Conservation (phyloP, 2,888 invertebrate species). For the Aspidiotus destructor region DNA sequence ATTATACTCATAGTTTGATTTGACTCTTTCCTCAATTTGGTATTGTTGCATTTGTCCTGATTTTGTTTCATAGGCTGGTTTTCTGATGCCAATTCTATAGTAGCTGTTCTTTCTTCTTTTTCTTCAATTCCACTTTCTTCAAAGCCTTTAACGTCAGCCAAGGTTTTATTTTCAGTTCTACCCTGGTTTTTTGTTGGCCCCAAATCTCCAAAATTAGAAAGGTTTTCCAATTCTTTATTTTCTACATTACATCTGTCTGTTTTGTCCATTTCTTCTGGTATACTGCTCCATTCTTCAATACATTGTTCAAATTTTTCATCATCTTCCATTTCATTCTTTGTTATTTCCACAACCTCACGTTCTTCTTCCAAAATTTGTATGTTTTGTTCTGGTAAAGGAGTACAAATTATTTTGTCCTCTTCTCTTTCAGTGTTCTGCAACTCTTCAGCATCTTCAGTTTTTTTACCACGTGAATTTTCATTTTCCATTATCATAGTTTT, state of each 20-base stretch:
- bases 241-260: too few species aligned
- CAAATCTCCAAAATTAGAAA: too few species aligned
- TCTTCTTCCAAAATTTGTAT: not conserved
- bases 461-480: conserved; percentile 14
- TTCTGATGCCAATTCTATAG: not conserved
- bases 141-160: not conserved
- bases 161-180: too few species aligned
- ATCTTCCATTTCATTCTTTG: not conserved
- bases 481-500: conserved; percentile 20
- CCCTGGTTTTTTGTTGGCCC: too few species aligned
- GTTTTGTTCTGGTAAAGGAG: too few species aligned
- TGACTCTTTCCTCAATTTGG: conserved; percentile 10
- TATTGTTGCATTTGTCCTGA: not conserved
- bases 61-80: not conserved
- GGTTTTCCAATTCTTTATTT: too few species aligned
- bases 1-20: conserved; percentile 10
- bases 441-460: not conserved
- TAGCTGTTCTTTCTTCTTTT: not conserved
- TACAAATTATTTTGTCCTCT: too few species aligned
- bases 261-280: too few species aligned
- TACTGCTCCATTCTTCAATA: too few species aligned
- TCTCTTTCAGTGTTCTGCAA: too few species aligned
- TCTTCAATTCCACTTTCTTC: not conserved
- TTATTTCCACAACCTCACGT: not conserved
- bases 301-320: not conserved